Evolutionary conservation across 2,888 invertebrate genomes (phyloP), one percentile per base, ranked within the genome.

Genomic region (Eupeodes luniger): DNA sequence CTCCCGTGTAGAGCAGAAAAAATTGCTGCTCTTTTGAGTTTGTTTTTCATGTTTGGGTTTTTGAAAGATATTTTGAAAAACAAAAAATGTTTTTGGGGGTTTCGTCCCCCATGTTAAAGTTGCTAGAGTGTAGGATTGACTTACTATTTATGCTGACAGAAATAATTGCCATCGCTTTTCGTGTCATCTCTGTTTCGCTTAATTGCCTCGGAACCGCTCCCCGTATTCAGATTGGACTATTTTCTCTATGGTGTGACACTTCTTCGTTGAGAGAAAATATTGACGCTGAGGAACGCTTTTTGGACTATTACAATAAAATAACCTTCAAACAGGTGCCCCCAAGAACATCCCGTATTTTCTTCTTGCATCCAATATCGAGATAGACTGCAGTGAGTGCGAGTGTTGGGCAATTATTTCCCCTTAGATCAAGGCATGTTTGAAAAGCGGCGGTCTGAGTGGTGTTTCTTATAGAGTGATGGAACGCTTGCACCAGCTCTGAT

Each of bases 71-170:
- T 16, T 44, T 51, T 10, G 36, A 51, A 12, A 16, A 16, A 0
- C 40, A 40, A 11, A n/a, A 5, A 19, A 49, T 34, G 12, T 36
- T 51, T 64, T 9, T 5, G 34, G 55, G 9, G 14, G 51, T 14
- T 6, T 49, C 6, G 27, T 2, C 11, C 12, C 85, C 12, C 74
- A 40, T 62, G 51, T 75, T 51, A 27, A 27, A 27, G 64, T 77
- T 9, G 40, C 6, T 40, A 5, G 40, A 40, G 40, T 40, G 40
- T 9, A 40, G 40, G 40, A 85, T 88, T 81, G 88, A 88, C 88
- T 78, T 81, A 88, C 88, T 85, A 85, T 88, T 88, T 88, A 88
- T 88, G 81, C 85, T 88, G 88, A 88, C 88, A 88, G 88, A 88
- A 88, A 88, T 88, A 88, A 88, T 88, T 88, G 88, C 81, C 78